phyloP scores from a whole-genome alignment of 2,797 vertebrate species.

The Poeciliopsis infans region DNA sequence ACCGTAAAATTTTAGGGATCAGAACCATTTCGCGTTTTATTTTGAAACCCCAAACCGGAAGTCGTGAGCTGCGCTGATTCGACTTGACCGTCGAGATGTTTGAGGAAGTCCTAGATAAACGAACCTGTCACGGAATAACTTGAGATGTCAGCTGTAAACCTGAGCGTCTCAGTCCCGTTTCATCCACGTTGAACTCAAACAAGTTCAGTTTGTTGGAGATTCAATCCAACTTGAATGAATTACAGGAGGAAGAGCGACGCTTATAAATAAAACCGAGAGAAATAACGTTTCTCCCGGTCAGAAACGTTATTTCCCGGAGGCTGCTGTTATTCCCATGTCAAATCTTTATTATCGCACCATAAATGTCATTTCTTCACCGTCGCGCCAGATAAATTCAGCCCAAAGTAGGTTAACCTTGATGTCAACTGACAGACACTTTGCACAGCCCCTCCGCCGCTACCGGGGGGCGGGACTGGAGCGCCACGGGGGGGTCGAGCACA shows the following conservation, averaged over 20 bases:
- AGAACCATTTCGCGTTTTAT: constrained; percentile 25
- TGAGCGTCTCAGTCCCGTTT: neutral
- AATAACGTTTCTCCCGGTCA: constrained; percentile 2
- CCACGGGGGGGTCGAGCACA: neutral
- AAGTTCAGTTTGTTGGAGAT: neutral
- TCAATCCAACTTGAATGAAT: neutral
- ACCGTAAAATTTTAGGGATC: too few relatives aligned
- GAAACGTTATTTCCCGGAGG: constrained; percentile 32
- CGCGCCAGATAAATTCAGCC: neutral
- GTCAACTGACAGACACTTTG: constrained; percentile 21
- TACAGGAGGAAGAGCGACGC: neutral
- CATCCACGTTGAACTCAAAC: neutral
- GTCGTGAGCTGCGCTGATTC: rapidly evolving
- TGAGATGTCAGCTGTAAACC: neutral
- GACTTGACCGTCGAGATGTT: constrained; percentile 11
- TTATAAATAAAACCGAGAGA: neutral
- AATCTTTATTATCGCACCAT: neutral
- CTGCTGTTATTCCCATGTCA: neutral
- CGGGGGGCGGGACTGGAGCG: constrained; percentile 7
- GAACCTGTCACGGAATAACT: constrained; percentile 30
- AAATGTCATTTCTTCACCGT: neutral
- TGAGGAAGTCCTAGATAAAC: constrained; percentile 58
- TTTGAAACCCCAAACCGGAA: constrained; percentile 41
- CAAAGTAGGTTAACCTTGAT: constrained; percentile 10
- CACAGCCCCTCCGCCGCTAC: neutral